phyloP scores from a whole-genome alignment of 2,797 vertebrate species.

The Halcyon badia region DNA sequence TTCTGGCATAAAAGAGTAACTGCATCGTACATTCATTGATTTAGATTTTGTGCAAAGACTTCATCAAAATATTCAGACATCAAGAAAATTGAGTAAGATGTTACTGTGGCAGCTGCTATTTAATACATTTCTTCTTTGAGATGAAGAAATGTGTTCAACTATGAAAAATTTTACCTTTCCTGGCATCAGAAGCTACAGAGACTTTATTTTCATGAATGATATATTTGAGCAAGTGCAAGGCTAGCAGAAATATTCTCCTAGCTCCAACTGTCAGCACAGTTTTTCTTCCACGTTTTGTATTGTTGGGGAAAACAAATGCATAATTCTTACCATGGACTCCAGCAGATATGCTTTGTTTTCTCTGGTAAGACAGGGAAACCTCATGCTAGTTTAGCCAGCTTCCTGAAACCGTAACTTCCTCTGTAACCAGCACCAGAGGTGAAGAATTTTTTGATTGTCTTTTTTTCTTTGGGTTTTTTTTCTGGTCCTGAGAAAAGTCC shows the following conservation, averaged over 20 bases:
- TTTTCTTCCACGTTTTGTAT: not conserved
- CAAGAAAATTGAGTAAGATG: not conserved
- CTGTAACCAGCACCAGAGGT: rapidly evolving
- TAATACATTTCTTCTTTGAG: not conserved
- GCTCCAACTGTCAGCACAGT: not conserved
- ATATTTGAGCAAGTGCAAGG: not conserved
- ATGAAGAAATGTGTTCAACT: not conserved
- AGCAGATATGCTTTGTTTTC: not conserved
- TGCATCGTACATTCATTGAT: not conserved
- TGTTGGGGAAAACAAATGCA: not conserved
- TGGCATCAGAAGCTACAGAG: not conserved
- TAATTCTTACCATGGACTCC: not conserved
- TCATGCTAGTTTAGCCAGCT: not conserved
- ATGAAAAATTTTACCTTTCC: not conserved
- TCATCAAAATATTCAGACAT: not conserved
- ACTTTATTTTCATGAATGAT: not conserved
- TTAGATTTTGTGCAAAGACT: not conserved
- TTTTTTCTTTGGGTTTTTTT: not conserved
- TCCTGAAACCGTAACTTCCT: not conserved
- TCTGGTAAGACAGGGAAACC: not conserved
- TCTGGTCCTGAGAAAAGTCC: not conserved
- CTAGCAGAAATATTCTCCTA: not conserved
- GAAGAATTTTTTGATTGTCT: not conserved
- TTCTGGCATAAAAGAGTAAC: not conserved
- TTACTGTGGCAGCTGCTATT: not conserved